phyloP scores from a whole-genome alignment of 2,113 vertebrate species.

The Notothenia rossii region DNA sequence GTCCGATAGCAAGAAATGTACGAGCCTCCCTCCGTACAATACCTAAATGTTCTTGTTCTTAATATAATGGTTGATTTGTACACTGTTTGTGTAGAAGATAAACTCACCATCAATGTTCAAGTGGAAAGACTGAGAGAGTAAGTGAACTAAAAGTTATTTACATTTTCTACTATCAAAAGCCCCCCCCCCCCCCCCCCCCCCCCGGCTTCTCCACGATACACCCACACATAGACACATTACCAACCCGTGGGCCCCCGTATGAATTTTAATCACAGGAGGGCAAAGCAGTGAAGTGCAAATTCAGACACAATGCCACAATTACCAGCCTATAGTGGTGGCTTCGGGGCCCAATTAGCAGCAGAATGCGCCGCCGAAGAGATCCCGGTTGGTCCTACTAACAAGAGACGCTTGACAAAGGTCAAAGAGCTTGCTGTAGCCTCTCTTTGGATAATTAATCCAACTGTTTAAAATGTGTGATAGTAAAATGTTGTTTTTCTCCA shows the following conservation, averaged over 20 bases:
- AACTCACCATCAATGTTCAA: not conserved
- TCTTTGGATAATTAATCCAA: constrained; percentile 42
- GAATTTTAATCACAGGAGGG: constrained; percentile 46
- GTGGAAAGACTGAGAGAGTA: not conserved
- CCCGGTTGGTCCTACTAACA: constrained; percentile 17
- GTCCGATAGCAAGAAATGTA: not conserved
- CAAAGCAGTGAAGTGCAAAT: constrained; percentile 58
- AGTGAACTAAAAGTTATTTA: constrained; percentile 3
- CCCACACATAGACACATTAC: not conserved
- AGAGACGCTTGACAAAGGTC: constrained; percentile 36
- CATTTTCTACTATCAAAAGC: constrained; percentile 4
- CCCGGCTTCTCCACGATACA: not conserved
- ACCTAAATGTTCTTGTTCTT: not conserved
- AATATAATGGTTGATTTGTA: not conserved
- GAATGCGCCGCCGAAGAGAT: not conserved
- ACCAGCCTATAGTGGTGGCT: constrained; percentile 15
- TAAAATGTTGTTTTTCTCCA: not conserved
- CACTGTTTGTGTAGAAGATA: not conserved
- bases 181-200: not conserved
- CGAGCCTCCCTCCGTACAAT: not conserved
- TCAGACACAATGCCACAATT: constrained; percentile 55
- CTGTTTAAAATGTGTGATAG: constrained; percentile 21
- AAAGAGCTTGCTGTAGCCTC: not conserved
- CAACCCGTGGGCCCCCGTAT: constrained; percentile 25
- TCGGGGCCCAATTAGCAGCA: constrained; percentile 56